These are phyloP conservation scores for Mustela lutreola DNA, from an alignment of 2,113 vertebrate genomes.

Conservation along the genomic window DNA sequence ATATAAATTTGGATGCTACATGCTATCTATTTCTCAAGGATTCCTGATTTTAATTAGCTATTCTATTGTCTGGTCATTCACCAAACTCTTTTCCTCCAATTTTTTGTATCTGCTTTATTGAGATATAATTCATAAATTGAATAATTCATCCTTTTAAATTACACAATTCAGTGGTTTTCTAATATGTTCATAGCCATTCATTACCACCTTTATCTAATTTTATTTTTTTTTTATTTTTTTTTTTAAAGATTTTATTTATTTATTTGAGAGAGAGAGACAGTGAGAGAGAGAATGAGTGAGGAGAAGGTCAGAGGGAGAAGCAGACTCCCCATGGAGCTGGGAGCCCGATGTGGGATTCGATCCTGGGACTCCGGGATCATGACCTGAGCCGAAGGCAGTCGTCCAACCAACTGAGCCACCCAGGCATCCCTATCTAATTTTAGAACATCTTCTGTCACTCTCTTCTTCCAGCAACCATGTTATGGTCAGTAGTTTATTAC, in stretches of 20 bases:
- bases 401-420: no score
- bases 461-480: not conserved
- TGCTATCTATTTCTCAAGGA: not conserved
- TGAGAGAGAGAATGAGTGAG: no score
- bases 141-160: not conserved
- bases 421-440: constrained; percentile 12
- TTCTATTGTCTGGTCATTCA: not conserved
- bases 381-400: no score
- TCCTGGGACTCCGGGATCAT: no score
- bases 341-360: no score
- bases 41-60: not conserved
- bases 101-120: not conserved
- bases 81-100: not conserved
- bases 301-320: no score
- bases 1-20: not conserved
- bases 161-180: not conserved
- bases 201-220: not conserved
- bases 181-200: not conserved
- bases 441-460: not conserved
- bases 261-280: no score
- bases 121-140: not conserved
- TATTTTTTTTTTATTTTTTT: no score
- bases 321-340: no score
- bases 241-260: no score
- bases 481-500: not conserved